A percentile compares a stretch with the other conserved stretches of the same genome.
phyloP scores from a whole-genome alignment of 2,797 vertebrate genomes.

The Muscicapa comitata region DNA sequence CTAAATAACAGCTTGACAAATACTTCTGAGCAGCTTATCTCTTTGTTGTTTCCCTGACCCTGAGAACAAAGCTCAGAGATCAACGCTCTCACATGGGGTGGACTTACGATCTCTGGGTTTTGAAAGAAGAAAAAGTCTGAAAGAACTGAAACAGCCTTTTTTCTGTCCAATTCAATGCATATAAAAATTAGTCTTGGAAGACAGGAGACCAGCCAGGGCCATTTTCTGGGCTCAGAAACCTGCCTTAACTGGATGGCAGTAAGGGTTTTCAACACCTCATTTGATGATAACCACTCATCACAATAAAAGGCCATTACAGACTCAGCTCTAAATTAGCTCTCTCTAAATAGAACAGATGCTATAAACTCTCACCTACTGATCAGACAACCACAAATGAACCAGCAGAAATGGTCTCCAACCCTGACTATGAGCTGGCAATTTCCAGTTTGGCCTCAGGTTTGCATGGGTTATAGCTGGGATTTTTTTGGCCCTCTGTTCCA shows the following conservation, averaged over 20 bases:
- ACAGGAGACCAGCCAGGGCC: not conserved
- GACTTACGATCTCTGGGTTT: not conserved
- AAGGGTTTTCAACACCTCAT: not conserved
- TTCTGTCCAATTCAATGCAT: not conserved
- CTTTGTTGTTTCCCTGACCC: not conserved
- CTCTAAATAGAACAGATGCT: not conserved
- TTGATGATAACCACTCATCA: not conserved
- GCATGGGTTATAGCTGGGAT: not conserved
- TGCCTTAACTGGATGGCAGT: not conserved
- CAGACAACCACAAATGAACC: not conserved
- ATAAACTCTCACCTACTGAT: not conserved
- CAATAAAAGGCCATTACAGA: not conserved
- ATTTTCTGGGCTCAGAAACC: not conserved
- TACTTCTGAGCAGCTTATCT: not conserved
- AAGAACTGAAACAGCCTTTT: not conserved
- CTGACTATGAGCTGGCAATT: not conserved
- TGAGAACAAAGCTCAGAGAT: conserved; percentile 23
- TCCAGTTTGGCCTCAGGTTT: not conserved
- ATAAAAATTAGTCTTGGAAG: not conserved
- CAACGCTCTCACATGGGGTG: not conserved
- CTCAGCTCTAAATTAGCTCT: not conserved
- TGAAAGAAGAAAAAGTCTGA: not conserved
- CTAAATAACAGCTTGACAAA: conserved; percentile 21
- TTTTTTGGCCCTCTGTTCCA: not conserved
- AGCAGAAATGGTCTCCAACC: not conserved